Conservation (phyloP, 2,888 invertebrate genomes). For the Pycnomerus fuliginosus region DNA sequence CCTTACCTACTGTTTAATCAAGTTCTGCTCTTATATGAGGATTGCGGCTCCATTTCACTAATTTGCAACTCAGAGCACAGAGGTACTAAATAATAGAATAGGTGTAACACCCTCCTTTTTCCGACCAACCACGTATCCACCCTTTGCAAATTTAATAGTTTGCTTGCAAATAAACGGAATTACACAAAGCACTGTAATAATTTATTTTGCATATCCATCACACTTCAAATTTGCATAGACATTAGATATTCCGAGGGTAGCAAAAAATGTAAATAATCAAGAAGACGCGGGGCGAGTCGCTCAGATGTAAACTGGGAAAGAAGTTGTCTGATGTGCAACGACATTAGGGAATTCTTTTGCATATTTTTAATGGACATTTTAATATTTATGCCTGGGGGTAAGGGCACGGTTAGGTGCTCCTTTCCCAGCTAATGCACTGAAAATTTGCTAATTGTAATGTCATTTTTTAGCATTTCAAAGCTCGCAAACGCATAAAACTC, state of each 20-base stretch:
- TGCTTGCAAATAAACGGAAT: constrained; percentile 26
- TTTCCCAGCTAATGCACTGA: no score
- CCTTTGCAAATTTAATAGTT: constrained; percentile 28
- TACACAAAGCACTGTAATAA: constrained; percentile 24
- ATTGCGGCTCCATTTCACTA: no score
- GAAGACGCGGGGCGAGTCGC: constrained; percentile 9
- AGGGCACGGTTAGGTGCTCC: no score
- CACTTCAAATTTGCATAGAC: constrained; percentile 30
- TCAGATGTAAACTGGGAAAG: constrained; percentile 27
- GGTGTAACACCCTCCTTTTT: no score
- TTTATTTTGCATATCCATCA: constrained; percentile 31
- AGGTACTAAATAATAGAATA: no score
- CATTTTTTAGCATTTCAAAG: no score
- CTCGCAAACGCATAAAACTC: background rate
- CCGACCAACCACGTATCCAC: no score
- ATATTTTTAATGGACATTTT: constrained; percentile 32
- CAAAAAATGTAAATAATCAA: constrained; percentile 33
- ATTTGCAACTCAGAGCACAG: no score
- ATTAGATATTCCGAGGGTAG: constrained; percentile 27
- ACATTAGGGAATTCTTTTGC: constrained; percentile 30
- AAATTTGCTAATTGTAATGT: no score
- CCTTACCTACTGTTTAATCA: no score
- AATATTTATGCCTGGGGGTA: constrained; percentile 25
- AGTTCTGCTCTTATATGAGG: no score
- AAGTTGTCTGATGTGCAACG: constrained; percentile 29